A percentile compares a stretch with the other conserved stretches of the same genome.
These are phyloP conservation scores for Drosophila cracens DNA, from an alignment of 2,888 invertebrate genomes.

Conservation along the genomic window DNA sequence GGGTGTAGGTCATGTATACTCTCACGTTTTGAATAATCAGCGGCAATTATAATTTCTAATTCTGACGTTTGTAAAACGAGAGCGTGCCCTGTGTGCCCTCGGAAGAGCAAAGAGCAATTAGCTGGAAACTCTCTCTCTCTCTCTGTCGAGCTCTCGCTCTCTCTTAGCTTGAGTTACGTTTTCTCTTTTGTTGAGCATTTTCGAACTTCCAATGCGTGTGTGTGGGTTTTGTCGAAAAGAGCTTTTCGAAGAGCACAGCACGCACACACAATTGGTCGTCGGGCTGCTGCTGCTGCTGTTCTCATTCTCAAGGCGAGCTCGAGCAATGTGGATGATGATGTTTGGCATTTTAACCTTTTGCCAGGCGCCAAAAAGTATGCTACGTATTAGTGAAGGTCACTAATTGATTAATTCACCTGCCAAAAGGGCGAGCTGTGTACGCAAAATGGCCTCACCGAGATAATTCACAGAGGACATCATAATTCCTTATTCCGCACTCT, in stretches of 20 bases:
- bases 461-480: slow-evolving; percentile 2
- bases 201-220: slow-evolving; percentile 53
- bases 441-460: slow-evolving; percentile 8
- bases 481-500: slow-evolving; percentile 16
- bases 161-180: slow-evolving; percentile 37
- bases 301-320: slow-evolving; percentile 29
- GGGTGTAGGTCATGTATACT: slow-evolving; percentile 71
- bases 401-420: slow-evolving; percentile 76
- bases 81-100: slow-evolving; percentile 19
- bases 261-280: slow-evolving; percentile 18
- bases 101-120: slow-evolving; percentile 28
- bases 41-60: slow-evolving; percentile 79
- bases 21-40: slow-evolving; percentile 72
- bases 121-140: slow-evolving; percentile 56
- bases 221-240: slow-evolving; percentile 23
- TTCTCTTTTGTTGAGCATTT: slow-evolving; percentile 29
- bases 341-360: slow-evolving; percentile 77
- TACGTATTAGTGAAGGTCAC: slow-evolving; percentile 69
- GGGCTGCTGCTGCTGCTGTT: slow-evolving; percentile 13
- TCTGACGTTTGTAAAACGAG: slow-evolving; percentile 69
- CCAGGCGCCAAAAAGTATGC: slow-evolving; percentile 56
- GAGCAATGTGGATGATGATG: slow-evolving; percentile 50
- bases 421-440: slow-evolving; percentile 16
- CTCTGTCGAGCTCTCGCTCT: slow-evolving; percentile 40
- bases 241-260: slow-evolving; percentile 29